phyloP scores from a whole-genome alignment of 2,113 vertebrate genomes.

The Opisthocomus hoazin region DNA sequence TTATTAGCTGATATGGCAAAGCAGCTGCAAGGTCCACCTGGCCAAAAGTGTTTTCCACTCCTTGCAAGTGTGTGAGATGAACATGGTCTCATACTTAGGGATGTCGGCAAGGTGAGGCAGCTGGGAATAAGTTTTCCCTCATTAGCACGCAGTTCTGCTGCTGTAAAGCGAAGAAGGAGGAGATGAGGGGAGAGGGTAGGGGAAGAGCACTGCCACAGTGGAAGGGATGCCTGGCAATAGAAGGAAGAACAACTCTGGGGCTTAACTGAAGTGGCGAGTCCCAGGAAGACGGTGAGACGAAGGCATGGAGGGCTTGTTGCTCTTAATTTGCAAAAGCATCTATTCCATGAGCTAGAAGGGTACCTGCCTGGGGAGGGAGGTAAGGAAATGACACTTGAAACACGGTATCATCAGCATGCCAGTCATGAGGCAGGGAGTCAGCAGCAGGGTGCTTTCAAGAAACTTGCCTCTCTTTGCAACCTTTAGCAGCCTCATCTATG shows the following conservation, averaged over 20 bases:
- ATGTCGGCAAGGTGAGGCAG: neutral
- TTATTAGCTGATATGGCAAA: neutral
- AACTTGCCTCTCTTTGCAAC: neutral
- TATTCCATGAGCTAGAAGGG: neutral
- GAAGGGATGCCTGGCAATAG: neutral
- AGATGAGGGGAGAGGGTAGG: neutral
- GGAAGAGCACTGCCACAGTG: neutral
- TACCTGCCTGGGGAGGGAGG: neutral
- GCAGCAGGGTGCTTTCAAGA: conserved; percentile 19
- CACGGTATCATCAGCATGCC: neutral
- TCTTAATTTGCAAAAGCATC: neutral
- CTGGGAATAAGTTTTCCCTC: neutral
- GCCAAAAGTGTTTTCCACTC: neutral
- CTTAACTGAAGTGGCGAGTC: neutral
- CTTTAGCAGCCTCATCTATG: neutral
- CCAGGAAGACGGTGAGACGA: accelerated
- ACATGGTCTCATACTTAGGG: accelerated
- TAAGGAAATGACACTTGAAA: neutral
- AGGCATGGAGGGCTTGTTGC: neutral
- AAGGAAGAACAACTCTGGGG: neutral
- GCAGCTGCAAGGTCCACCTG: neutral
- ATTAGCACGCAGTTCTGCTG: neutral
- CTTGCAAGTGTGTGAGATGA: neutral
- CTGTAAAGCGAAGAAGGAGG: neutral
- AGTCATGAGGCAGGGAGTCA: neutral